Evolutionary conservation across 2,888 invertebrate species (phyloP).

Genomic region (Entomobrya proxima): DNA sequence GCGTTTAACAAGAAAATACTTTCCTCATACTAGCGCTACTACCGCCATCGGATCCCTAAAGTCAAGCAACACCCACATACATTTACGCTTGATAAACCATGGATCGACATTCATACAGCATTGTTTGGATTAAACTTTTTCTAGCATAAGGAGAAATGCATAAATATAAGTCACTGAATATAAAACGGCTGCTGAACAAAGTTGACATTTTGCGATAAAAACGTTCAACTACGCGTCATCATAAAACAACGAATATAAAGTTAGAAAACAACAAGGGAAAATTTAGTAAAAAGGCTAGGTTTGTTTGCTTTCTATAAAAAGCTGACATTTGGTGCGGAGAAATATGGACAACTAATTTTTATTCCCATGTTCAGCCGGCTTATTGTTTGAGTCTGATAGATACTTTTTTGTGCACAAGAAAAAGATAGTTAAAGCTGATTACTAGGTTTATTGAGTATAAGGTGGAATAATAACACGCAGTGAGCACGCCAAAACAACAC

Average conservation of each 20-base stretch:
- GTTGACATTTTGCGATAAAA: constrained; percentile 21
- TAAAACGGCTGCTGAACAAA: neutral
- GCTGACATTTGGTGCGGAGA: too few relatives aligned
- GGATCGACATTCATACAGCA: too few relatives aligned
- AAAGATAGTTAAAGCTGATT: neutral
- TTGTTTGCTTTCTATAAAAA: neutral
- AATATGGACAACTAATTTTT: too few relatives aligned
- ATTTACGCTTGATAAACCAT: too few relatives aligned
- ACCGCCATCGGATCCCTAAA: too few relatives aligned
- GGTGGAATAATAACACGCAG: neutral
- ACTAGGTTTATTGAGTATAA: neutral
- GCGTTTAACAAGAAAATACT: constrained; percentile 50
- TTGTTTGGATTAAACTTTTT: too few relatives aligned
- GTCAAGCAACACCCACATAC: too few relatives aligned
- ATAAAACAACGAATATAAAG: neutral
- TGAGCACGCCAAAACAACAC: neutral
- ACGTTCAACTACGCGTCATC: neutral
- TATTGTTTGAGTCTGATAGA: too few relatives aligned
- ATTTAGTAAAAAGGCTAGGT: neutral
- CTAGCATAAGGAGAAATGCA: neutral
- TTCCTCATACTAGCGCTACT: too few relatives aligned
- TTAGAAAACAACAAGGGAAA: too few relatives aligned
- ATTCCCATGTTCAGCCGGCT: too few relatives aligned
- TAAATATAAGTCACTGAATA: neutral
- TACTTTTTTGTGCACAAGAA: too few relatives aligned